A percentile compares a stretch with the other conserved stretches of the same genome.
phyloP scores from a whole-genome alignment of 2,888 invertebrate species.

The Stenodema calcarata region DNA sequence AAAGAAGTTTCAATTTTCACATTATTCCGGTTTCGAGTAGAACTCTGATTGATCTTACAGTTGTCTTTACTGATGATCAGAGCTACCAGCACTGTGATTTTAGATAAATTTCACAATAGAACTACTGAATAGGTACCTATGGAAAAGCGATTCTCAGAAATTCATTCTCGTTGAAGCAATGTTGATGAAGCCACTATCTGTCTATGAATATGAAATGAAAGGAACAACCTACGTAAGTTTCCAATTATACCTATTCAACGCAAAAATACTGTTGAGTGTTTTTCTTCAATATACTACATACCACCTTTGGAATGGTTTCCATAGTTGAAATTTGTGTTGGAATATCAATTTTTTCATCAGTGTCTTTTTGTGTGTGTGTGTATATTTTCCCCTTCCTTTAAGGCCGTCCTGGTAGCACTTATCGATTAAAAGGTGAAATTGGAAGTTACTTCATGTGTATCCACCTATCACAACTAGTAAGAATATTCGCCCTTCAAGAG shows the following conservation, averaged over 20 bases:
- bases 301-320: neutral
- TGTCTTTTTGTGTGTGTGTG: neutral
- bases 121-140: neutral
- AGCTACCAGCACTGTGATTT: slow-evolving; percentile 3
- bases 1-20: neutral
- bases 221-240: neutral
- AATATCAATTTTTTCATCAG: neutral
- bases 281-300: neutral
- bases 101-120: neutral
- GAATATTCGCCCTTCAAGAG: neutral
- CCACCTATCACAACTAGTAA: slow-evolving; percentile 27
- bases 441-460: slow-evolving; percentile 7
- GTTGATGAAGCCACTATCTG: neutral
- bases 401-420: slow-evolving; percentile 36
- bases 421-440: slow-evolving; percentile 9
- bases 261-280: neutral
- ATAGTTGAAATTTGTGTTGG: neutral
- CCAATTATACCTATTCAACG: neutral
- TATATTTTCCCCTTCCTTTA: neutral
- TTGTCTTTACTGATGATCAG: neutral
- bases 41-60: neutral
- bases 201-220: neutral
- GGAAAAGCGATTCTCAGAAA: neutral
- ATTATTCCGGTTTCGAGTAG: neutral
- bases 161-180: slow-evolving; percentile 1